Conservation (phyloP, 2,113 vertebrate genomes). For the Alectura lathami region DNA sequence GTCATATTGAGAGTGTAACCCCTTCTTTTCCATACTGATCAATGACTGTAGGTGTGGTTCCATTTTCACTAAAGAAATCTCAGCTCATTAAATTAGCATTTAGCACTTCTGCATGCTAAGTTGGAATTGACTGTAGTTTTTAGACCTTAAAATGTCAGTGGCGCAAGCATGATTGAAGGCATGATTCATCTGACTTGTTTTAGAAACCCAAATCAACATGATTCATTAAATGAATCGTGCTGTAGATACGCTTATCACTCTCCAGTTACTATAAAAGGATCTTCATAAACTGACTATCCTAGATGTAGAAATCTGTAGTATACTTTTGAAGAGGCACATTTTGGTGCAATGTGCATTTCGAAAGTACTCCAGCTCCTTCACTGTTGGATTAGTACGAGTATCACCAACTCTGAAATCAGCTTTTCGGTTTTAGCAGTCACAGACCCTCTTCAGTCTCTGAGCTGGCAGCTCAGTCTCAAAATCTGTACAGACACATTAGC, state of each 20-base stretch:
- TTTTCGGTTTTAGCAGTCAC: neutral
- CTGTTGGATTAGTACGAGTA: neutral
- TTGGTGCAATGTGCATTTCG: neutral
- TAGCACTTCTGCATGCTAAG: neutral
- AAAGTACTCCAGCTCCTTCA: neutral
- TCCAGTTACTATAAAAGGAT: neutral
- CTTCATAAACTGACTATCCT: neutral
- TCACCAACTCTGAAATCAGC: neutral
- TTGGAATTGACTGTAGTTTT: neutral
- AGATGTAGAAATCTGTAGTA: neutral
- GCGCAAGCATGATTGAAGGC: neutral
- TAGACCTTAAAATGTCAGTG: neutral
- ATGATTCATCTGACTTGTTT: neutral
- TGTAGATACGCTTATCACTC: neutral
- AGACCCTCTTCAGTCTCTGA: neutral
- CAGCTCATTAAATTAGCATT: neutral
- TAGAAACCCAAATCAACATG: neutral
- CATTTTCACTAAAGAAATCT: neutral
- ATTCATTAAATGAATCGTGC: neutral
- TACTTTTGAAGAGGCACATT: neutral
- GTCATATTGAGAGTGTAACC: neutral
- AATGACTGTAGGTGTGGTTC: neutral
- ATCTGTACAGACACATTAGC: neutral
- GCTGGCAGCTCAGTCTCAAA: neutral
- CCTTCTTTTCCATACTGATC: neutral